A percentile compares a stretch with the other conserved stretches of the same genome.
These are phyloP conservation scores for Ornithoptera priamus DNA, from an alignment of 2,888 invertebrate species.

Conservation along the genomic window DNA sequence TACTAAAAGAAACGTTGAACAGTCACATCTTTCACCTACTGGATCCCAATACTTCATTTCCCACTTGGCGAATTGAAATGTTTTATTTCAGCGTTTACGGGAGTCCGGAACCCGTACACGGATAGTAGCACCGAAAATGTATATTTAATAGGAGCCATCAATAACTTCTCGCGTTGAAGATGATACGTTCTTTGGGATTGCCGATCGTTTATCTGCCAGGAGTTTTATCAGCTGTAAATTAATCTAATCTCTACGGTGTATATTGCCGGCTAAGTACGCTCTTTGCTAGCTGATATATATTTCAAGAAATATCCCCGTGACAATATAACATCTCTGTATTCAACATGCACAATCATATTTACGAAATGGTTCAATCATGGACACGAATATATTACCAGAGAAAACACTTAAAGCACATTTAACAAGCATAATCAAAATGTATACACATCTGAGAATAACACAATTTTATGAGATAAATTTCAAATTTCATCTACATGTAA, in stretches of 20 bases:
- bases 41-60: slow-evolving; percentile 68
- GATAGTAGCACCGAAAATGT: slow-evolving; percentile 62
- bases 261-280: slow-evolving; percentile 51
- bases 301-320: slow-evolving; percentile 60
- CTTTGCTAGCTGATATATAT: slow-evolving; percentile 53
- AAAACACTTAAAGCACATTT: slow-evolving; percentile 71
- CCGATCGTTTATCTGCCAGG: slow-evolving; percentile 61
- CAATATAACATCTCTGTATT: slow-evolving; percentile 16
- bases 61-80: slow-evolving; percentile 71
- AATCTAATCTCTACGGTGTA: slow-evolving; percentile 68
- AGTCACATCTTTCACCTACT: slow-evolving; percentile 55
- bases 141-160: slow-evolving; percentile 79
- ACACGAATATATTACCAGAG: slow-evolving; percentile 44
- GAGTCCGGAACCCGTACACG: slow-evolving; percentile 53
- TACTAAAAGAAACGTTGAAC: slow-evolving; percentile 46
- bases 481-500: slow-evolving; percentile 30
- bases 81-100: slow-evolving; percentile 68
- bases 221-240: slow-evolving; percentile 78
- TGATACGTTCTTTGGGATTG: slow-evolving; percentile 68
- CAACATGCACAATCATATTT: neutral
- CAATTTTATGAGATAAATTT: slow-evolving; percentile 30
- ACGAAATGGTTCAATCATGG: slow-evolving; percentile 71
- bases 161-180: slow-evolving; percentile 70
- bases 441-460: slow-evolving; percentile 34
- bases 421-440: slow-evolving; percentile 61